Conservation (phyloP, 2,113 vertebrate species). For the Tyrannus savana region DNA sequence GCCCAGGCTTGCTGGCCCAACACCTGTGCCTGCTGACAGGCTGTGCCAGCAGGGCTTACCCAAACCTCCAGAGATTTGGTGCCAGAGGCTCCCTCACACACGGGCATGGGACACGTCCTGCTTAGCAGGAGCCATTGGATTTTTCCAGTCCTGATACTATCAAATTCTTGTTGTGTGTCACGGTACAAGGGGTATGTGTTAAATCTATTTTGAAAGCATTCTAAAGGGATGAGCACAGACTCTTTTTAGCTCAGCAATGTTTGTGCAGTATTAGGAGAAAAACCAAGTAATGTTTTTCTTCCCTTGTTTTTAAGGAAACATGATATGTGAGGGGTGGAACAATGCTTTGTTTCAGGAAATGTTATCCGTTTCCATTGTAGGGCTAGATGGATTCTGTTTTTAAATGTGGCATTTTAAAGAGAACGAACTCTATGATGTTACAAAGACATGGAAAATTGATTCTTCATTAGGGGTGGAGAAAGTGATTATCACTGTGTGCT, state of each 20-base stretch:
- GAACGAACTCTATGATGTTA: constrained; percentile 64
- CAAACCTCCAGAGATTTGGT: neutral
- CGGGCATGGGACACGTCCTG: neutral
- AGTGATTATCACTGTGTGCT: constrained; percentile 70
- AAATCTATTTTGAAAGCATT: constrained; percentile 66
- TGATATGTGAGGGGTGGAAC: constrained; percentile 66
- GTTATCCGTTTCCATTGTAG: constrained; percentile 75
- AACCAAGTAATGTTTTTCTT: constrained; percentile 72
- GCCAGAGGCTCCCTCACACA: neutral
- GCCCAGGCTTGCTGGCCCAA: neutral
- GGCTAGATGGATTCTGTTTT: constrained; percentile 66
- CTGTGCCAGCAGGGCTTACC: neutral
- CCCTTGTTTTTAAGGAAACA: constrained; percentile 79
- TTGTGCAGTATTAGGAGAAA: constrained; percentile 69
- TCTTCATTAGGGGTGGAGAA: constrained; percentile 74
- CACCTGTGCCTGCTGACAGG: neutral
- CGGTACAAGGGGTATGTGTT: constrained; percentile 27
- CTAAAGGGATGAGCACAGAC: constrained; percentile 55
- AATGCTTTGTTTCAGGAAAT: constrained; percentile 71
- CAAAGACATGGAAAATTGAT: constrained; percentile 76
- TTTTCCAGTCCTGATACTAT: constrained; percentile 64
- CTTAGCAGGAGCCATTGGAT: neutral
- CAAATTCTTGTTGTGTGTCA: constrained; percentile 59
- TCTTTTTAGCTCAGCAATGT: constrained; percentile 65
- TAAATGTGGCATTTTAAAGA: constrained; percentile 68